Conservation (phyloP, 2,888 invertebrate species). For the Orthonevra nobilis region DNA sequence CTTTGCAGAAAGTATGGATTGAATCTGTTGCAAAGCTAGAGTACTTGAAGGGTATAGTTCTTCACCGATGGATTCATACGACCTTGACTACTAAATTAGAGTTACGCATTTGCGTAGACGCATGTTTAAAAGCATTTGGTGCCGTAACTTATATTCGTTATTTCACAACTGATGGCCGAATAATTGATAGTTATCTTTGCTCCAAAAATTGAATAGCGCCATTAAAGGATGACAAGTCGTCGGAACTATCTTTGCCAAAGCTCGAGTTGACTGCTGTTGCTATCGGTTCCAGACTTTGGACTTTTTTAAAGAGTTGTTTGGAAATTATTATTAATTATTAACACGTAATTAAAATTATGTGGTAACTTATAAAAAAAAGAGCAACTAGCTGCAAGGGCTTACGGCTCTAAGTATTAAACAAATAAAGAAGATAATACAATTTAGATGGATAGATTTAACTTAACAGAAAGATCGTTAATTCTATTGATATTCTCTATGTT, state of each 20-base stretch:
- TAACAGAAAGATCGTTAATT: too few species aligned
- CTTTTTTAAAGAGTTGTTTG: too few species aligned
- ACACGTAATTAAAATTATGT: too few species aligned
- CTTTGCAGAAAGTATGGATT: slow-evolving; percentile 9
- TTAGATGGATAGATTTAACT: too few species aligned
- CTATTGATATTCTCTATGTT: too few species aligned
- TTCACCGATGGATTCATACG: slow-evolving; percentile 10
- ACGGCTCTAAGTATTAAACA: too few species aligned
- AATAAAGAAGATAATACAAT: too few species aligned
- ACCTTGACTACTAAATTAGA: background rate
- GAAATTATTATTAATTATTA: too few species aligned
- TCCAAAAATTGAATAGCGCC: slow-evolving; percentile 41
- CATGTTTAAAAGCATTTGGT: slow-evolving; percentile 31
- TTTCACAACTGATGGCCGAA: background rate
- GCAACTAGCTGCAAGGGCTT: too few species aligned
- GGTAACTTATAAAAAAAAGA: too few species aligned
- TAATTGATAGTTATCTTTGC: slow-evolving; percentile 16
- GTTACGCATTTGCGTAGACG: slow-evolving; percentile 42
- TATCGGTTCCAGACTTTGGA: slow-evolving; percentile 9
- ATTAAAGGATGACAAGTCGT: background rate
- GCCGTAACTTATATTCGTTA: slow-evolving; percentile 19
- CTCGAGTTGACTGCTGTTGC: slow-evolving; percentile 25
- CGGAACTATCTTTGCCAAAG: slow-evolving; percentile 27
- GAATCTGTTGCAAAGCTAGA: slow-evolving; percentile 8
- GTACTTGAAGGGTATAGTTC: slow-evolving; percentile 4